These are phyloP conservation scores for Montipora efflorescens DNA, from an alignment of 64 coral and sea anemone genomes.

Conservation along the genomic window DNA sequence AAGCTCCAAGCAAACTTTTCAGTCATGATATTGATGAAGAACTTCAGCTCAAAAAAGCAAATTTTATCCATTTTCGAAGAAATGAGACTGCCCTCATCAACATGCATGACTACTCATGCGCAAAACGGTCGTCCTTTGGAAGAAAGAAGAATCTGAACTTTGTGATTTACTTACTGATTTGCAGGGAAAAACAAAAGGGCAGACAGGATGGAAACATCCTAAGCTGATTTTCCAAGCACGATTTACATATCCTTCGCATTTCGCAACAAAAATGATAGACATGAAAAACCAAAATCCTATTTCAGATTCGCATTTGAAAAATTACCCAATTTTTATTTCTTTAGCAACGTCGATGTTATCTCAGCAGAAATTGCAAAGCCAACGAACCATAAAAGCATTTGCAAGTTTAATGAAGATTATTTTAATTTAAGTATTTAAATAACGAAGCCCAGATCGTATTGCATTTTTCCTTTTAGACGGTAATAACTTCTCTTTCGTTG, in stretches of 20 bases:
- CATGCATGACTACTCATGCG: slow-evolving; percentile 10
- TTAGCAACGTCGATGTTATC: not conserved
- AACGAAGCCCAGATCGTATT: too few species aligned
- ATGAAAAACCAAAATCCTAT: too few species aligned
- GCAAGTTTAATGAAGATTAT: not conserved
- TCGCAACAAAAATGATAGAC: not conserved
- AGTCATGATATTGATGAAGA: not conserved
- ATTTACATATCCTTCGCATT: too few species aligned
- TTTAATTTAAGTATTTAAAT: too few species aligned
- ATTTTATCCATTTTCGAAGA: not conserved
- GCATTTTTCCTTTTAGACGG: too few species aligned
- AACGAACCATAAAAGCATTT: slow-evolving; percentile 12
- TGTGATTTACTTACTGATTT: too few species aligned
- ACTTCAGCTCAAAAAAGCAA: not conserved
- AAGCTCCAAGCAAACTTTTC: not conserved
- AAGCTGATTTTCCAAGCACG: too few species aligned
- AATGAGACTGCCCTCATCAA: not conserved
- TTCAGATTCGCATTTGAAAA: not conserved
- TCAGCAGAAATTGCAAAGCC: not conserved
- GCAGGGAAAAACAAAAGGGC: too few species aligned
- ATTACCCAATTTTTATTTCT: not conserved
- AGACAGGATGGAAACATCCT: too few species aligned
- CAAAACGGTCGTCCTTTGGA: not conserved
- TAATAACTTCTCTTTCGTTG: too few species aligned
- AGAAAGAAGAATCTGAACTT: not conserved